Conservation (phyloP, 2,113 vertebrate species). For the Alligator sinensis region DNA sequence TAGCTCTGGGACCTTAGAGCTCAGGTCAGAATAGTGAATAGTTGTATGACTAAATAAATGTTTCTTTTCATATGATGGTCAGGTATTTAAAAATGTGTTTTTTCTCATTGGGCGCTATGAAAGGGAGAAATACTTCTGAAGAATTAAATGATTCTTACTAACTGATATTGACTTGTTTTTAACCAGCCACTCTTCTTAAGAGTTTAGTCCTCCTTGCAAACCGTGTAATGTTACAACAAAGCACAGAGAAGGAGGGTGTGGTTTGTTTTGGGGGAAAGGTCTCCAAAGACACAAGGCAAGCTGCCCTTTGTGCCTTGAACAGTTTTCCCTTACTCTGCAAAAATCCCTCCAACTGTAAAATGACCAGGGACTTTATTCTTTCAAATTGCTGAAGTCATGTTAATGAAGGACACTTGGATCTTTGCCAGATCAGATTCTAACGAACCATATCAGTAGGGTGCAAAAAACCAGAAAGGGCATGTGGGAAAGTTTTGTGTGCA, state of each 20-base stretch:
- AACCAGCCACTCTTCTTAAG: background rate
- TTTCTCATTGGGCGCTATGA: background rate
- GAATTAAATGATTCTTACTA: background rate
- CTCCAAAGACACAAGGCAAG: no score
- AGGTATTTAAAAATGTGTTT: background rate
- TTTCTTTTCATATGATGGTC: background rate
- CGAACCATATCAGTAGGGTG: background rate
- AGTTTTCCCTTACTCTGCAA: background rate
- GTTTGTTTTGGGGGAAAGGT: background rate
- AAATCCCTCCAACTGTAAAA: background rate
- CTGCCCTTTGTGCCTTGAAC: background rate
- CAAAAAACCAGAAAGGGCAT: background rate
- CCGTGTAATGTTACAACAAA: no score
- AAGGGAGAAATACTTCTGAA: background rate
- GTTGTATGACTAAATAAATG: background rate
- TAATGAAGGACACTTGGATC: background rate
- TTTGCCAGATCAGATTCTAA: background rate
- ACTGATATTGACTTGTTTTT: background rate
- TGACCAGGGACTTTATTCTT: background rate
- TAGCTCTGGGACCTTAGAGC: no score
- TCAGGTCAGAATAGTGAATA: background rate
- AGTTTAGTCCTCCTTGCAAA: no score
- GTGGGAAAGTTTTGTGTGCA: background rate
- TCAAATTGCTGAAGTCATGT: background rate
- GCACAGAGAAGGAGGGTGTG: background rate